phyloP scores from a whole-genome alignment of 2,888 invertebrate genomes.

The Erannis defoliaria region DNA sequence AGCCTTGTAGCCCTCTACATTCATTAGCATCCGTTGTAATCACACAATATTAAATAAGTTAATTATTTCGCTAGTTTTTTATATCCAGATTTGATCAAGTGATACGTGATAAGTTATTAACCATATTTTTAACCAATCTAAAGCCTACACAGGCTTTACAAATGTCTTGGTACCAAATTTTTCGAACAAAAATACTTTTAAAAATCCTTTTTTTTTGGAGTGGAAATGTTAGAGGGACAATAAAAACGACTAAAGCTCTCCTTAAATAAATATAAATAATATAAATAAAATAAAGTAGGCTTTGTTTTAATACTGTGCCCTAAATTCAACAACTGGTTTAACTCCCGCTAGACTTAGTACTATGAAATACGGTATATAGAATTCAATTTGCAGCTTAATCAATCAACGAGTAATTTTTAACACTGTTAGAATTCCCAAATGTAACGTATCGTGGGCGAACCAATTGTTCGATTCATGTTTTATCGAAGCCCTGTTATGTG shows the following conservation, averaged over 20 bases:
- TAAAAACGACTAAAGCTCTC: not conserved
- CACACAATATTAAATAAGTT: no score
- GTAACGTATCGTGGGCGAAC: constrained; percentile 37
- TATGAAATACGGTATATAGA: constrained; percentile 9
- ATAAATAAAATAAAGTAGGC: not conserved
- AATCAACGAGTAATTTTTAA: constrained; percentile 44
- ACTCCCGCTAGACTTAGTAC: constrained; percentile 6
- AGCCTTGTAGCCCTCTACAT: no score
- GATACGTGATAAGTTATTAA: no score
- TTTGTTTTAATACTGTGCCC: not conserved
- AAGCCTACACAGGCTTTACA: no score
- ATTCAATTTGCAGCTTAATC: constrained; percentile 41
- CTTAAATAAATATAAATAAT: not conserved
- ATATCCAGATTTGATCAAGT: no score
- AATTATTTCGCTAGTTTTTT: no score
- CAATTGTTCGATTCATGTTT: constrained; percentile 43
- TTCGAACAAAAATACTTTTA: not conserved
- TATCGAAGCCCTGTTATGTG: constrained; percentile 24
- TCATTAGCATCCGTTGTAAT: no score
- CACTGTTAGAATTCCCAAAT: constrained; percentile 32
- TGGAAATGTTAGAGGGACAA: not conserved
- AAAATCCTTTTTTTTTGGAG: no score
- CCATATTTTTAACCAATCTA: no score
- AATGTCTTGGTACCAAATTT: no score
- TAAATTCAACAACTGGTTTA: not conserved